Evolutionary conservation across 2,113 vertebrate species (phyloP), one percentile per base, ranked within the genome.

Genomic region (Grantiella picta): DNA sequence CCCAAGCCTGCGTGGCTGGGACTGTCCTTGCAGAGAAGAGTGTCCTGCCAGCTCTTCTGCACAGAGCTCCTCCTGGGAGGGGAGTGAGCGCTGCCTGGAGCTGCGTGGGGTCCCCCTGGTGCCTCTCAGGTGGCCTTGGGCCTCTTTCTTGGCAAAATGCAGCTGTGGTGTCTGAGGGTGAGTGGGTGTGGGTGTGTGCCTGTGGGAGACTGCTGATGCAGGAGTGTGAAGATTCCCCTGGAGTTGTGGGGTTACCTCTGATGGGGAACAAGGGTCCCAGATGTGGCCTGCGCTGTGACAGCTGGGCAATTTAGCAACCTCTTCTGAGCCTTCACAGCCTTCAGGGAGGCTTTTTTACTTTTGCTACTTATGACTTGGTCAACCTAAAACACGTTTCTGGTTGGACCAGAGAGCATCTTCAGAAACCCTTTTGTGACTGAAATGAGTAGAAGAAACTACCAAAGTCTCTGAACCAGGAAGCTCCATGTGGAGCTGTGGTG

Each of bases 201-300:
- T 28, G 64, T 5, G 61, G 19, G 79, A 22, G 15, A 22, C 22
- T 57, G 82, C 70, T 45, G 25, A 5, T 17, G 66, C 23, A 13
- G 44, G 75, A 82, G 33, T 18, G 3, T 11, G 22, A 15, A 29
- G 44, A 15, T 76, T 23, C 60, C 68, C 45, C 64, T 56, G 69
- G 56, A 44, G 52, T 0, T 40, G 17, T 9, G 27, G 31, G 25
- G 6, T 64, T 87, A 85, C 72, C 38, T 79, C 85, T 81, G 61
- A 3, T 28, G 69, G 40, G 80, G 64, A 44, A 75, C 54, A 18
- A 9, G 7, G 61, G 33, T 65, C 56, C 78, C 72, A 65, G 82
- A 14, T 49, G 84, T 91, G 77, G 81, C 89, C 80, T 86, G 75
- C 49, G 65, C 73, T 66, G 75, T 73, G 86, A 47, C 86, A 81